These are phyloP conservation scores for Menura novaehollandiae DNA, from an alignment of 2,113 vertebrate species.

Conservation along the genomic window DNA sequence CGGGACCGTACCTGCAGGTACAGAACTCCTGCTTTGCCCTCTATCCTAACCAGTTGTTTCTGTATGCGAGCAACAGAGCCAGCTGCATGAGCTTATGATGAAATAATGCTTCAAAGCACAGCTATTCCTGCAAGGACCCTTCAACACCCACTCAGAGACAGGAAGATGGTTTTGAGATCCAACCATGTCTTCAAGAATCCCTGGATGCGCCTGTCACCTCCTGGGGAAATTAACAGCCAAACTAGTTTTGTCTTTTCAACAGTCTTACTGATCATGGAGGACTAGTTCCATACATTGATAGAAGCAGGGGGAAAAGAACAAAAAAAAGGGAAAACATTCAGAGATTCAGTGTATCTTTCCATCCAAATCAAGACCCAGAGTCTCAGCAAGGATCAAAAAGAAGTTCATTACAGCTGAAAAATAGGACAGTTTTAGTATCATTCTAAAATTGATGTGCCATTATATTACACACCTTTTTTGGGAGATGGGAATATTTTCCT, in stretches of 20 bases:
- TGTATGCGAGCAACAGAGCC: background rate
- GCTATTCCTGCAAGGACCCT: background rate
- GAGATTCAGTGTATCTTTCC: background rate
- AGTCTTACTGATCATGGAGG: background rate
- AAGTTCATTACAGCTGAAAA: background rate
- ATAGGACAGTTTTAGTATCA: background rate
- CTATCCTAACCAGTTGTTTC: background rate
- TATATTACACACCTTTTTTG: background rate
- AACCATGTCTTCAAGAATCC: background rate
- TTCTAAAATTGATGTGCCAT: background rate
- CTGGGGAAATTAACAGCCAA: background rate
- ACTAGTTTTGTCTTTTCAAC: background rate
- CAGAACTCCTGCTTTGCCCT: background rate
- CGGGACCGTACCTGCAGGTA: rapidly evolving
- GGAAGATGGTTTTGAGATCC: background rate
- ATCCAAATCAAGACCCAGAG: background rate
- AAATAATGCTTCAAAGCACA: background rate
- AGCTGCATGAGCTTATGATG: background rate
- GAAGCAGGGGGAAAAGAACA: background rate
- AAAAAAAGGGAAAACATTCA: background rate
- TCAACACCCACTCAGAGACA: background rate
- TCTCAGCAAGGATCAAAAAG: background rate
- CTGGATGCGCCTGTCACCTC: background rate
- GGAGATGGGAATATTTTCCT: background rate
- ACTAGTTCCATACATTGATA: background rate